Evolutionary conservation across 2,113 vertebrate species (phyloP).

Genomic region (Syngnathus scovelli): DNA sequence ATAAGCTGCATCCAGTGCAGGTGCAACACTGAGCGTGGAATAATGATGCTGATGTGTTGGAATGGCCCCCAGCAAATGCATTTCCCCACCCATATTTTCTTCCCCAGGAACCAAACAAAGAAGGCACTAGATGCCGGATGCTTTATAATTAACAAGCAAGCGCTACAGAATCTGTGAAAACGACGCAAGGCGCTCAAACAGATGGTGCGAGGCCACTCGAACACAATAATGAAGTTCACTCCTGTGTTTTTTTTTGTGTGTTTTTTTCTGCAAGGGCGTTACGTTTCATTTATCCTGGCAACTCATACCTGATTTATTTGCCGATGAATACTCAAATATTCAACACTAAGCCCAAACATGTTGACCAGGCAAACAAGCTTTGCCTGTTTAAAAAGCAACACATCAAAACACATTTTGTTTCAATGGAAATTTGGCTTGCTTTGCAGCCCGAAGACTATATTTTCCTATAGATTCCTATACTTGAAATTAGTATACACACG

Average conservation of each 20-base stretch:
- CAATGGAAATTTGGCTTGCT: neutral
- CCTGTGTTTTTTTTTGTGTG: constrained; percentile 10
- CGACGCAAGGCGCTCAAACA: constrained; percentile 56
- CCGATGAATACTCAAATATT: constrained; percentile 35
- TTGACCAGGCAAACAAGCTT: constrained; percentile 24
- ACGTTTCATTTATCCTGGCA: constrained; percentile 48
- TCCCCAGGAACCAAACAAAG: constrained; percentile 30
- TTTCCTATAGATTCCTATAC: too few species aligned
- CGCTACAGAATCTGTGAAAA: constrained; percentile 44
- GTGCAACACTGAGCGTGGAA: constrained; percentile 55
- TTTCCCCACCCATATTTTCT: constrained; percentile 28
- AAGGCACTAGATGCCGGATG: constrained; percentile 39
- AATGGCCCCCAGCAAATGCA: constrained; percentile 46
- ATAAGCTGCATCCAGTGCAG: constrained; percentile 42
- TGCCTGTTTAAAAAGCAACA: constrained; percentile 11
- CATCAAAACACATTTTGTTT: constrained; percentile 33
- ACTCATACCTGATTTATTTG: constrained; percentile 43
- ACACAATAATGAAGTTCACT: constrained; percentile 55
- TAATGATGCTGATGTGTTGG: constrained; percentile 46
- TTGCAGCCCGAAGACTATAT: neutral
- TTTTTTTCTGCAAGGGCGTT: constrained; percentile 36
- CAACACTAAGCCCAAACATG: neutral
- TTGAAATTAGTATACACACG: too few species aligned
- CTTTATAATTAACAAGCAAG: constrained; percentile 62
- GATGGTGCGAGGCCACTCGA: constrained; percentile 62